phyloP scores from a whole-genome alignment of 35 echinoderm and acorn worm genomes.

The Amphiura filiformis region DNA sequence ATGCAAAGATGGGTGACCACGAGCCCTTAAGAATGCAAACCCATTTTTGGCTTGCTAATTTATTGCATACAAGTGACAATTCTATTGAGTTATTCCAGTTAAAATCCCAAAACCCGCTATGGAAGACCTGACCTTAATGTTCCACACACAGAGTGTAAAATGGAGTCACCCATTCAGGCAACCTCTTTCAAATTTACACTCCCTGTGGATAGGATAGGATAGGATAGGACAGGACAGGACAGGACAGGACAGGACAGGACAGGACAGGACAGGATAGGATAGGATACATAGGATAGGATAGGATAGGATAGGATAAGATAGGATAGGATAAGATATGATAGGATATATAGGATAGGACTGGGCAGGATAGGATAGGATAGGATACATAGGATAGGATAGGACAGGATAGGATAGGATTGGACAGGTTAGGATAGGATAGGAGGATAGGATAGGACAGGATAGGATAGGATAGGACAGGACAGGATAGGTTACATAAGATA shows the following conservation, averaged over 20 bases:
- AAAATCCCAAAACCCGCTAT: too few species aligned
- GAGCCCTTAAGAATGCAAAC: too few species aligned
- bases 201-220: not conserved
- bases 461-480: not conserved
- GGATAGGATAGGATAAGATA: not conserved
- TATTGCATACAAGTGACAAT: too few species aligned
- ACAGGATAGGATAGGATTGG: not conserved
- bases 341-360: not conserved
- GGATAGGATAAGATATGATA: not conserved
- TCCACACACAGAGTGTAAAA: too few species aligned
- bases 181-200: too few species aligned
- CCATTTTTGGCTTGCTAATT: too few species aligned
- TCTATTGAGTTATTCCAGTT: too few species aligned
- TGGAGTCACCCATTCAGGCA: too few species aligned
- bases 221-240: not conserved
- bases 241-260: not conserved
- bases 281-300: not conserved
- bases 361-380: not conserved
- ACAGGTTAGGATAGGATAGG: too few species aligned
- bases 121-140: too few species aligned
- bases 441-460: too few species aligned
- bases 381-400: not conserved
- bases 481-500: not conserved
- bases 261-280: not conserved
- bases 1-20: too few species aligned